Conservation (phyloP, 2,113 vertebrate species). For the Corapipo altera region DNA sequence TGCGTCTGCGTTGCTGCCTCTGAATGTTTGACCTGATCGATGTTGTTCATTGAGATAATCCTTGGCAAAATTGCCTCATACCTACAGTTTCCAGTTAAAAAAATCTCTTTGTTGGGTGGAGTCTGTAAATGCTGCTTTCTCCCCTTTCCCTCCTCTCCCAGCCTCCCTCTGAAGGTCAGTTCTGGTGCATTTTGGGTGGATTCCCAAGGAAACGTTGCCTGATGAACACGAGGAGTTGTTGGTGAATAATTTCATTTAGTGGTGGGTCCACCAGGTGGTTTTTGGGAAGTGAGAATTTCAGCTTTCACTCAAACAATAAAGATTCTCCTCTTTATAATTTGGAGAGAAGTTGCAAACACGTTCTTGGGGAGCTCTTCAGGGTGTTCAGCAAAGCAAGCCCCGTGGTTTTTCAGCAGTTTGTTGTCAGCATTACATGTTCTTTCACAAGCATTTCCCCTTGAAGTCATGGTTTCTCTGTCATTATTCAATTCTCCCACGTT, state of each 20-base stretch:
- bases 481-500: background rate
- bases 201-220: background rate
- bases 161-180: background rate
- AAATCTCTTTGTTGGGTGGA: background rate
- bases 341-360: background rate
- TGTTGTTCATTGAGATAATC: background rate
- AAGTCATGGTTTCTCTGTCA: background rate
- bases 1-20: background rate
- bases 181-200: background rate
- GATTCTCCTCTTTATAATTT: background rate
- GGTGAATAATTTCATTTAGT: accelerated
- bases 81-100: background rate
- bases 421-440: background rate
- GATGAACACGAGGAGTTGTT: accelerated
- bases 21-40: background rate
- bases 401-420: background rate
- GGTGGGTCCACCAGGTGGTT: background rate
- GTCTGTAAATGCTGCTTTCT: background rate
- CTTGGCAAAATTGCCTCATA: background rate
- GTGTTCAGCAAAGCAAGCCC: background rate
- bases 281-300: background rate
- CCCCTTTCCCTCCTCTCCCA: background rate
- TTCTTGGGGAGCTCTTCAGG: background rate
- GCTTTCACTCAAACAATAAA: background rate
- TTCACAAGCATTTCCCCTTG: background rate